phyloP scores from a whole-genome alignment of 2,113 vertebrate species.

The Albula glossodonta region DNA sequence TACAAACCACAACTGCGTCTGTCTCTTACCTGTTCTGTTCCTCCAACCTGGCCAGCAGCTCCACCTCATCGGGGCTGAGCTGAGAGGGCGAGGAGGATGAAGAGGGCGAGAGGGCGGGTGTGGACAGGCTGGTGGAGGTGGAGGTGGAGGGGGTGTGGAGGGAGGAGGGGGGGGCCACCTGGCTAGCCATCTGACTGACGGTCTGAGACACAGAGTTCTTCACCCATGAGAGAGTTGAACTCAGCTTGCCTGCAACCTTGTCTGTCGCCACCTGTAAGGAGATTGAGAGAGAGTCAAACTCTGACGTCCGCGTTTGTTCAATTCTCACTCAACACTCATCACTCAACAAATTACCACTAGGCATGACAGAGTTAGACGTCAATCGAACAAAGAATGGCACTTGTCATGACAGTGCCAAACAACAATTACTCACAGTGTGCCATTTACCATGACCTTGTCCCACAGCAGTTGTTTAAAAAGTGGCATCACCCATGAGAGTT shows the following conservation, averaged over 20 bases:
- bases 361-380: not conserved
- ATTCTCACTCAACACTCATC: not conserved
- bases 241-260: constrained; percentile 96
- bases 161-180: constrained; percentile 90
- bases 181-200: constrained; percentile 99
- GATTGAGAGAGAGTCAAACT: constrained; percentile 2
- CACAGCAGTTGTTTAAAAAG: not conserved
- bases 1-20: too few relatives aligned
- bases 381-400: not conserved
- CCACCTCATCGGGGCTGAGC: constrained; percentile 90
- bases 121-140: constrained; percentile 82
- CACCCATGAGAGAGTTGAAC: constrained; percentile 99
- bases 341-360: not conserved
- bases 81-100: constrained; percentile 83
- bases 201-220: constrained; percentile 96
- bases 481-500: not conserved
- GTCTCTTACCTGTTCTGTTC: constrained; percentile 92
- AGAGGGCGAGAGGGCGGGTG: constrained; percentile 79
- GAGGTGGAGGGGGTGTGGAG: constrained; percentile 82
- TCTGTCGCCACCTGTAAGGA: constrained; percentile 93
- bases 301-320: not conserved
- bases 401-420: not conserved
- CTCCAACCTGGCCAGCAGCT: constrained; percentile 92
- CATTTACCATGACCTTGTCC: not conserved
- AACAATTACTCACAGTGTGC: not conserved